Conservation (phyloP, 2,113 vertebrate genomes). For the Cyprinodon brontotheroides region DNA sequence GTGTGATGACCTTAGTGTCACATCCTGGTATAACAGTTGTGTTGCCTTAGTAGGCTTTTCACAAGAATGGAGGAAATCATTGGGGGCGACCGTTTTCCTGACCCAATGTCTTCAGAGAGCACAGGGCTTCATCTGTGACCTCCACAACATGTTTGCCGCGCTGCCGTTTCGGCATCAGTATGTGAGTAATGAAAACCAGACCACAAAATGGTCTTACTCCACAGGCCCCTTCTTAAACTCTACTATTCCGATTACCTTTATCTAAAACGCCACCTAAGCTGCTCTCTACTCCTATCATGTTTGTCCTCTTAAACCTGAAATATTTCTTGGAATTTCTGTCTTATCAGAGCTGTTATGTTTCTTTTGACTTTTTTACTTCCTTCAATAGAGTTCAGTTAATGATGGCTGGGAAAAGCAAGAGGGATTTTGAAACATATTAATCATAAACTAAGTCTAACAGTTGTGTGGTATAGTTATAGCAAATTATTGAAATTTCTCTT, state of each 20-base stretch:
- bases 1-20: not conserved
- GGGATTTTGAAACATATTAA: not conserved
- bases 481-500: no score
- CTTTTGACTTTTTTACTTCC: not conserved
- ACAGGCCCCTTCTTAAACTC: no score
- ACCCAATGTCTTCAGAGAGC: not conserved
- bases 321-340: not conserved
- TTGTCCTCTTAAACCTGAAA: not conserved
- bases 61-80: not conserved
- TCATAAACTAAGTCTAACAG: not conserved
- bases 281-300: not conserved
- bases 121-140: not conserved
- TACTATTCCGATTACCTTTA: no score
- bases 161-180: not conserved
- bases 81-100: not conserved
- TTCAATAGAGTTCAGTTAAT: not conserved
- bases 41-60: not conserved
- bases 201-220: no score
- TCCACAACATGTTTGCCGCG: not conserved
- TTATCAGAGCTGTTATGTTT: no score
- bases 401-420: not conserved
- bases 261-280: no score
- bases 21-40: not conserved
- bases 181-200: no score
- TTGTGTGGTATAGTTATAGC: no score